Base-by-base conservation (phyloP, 2,797 vertebrate species). In the Periparus ater region DNA sequence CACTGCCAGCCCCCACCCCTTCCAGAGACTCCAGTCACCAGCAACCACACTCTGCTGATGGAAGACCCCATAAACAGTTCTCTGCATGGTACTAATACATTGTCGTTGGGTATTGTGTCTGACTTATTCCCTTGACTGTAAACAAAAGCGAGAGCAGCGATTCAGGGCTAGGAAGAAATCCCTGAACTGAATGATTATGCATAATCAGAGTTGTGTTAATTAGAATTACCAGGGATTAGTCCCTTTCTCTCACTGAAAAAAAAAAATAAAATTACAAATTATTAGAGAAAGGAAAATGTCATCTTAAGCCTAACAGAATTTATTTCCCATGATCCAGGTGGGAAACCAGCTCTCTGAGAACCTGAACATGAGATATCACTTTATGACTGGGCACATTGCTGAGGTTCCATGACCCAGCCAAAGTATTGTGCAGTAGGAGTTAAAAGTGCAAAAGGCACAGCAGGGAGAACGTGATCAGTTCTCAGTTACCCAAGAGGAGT, bases 161-260 rank as follows among this genome's bases (percentile, higher is more conserved):
- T 70, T 88, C 84, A 66, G 36, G 36, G 55, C 66, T 65, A 63
- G 22, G 22, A 79, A 79, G 34, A 89, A 95, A 86, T 80, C 55
- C 86, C 72, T 82, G 71, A 82, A 93, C 61, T 54, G 10, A 76
- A n/a, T 34, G 53, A 66, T 83, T 87, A 89, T 7, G 13, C 47
- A 71, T 62, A 94, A 92, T 7, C 17, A 3, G 70, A 87, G 54
- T n/a, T 74, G 27, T 77, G 65, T 72, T 67, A 77, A 68, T 93
- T 88, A 71, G 57, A 80, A 93, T 89, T 88, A 68, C 32, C n/a
- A 61, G 42, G 75, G 81, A 93, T 94, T 83, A 77, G 47, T 22
- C 72, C 11, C 25, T 74, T 88, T 68, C 45, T 71, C 22, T 80
- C 54, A 38, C 19, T 55, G 34, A 17, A 17, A 32, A 51, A 61